phyloP scores from a whole-genome alignment of 2,797 vertebrate genomes.

The Florisuga fusca region DNA sequence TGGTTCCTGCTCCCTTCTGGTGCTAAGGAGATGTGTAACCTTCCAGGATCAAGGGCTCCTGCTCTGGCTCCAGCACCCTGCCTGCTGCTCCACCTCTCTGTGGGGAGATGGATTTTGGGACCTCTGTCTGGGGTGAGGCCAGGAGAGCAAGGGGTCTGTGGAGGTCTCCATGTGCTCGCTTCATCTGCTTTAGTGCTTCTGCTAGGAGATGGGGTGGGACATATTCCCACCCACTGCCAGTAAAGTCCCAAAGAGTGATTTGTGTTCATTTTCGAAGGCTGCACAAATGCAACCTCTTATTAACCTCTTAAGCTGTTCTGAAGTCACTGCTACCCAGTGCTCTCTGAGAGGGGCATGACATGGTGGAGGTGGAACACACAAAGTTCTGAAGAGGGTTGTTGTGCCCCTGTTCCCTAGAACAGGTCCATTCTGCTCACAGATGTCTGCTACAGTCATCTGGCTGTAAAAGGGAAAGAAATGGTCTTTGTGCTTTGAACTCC shows the following conservation, averaged over 20 bases:
- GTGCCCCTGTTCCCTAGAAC: not conserved
- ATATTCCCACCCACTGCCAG: fast-evolving
- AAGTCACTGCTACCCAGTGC: not conserved
- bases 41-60: constrained; percentile 15
- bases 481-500: not conserved
- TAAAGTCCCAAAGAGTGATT: not conserved
- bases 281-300: fast-evolving
- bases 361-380: fast-evolving
- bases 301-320: not conserved
- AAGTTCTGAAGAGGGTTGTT: not conserved
- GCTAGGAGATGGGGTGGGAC: not conserved
- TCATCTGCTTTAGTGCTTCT: not conserved
- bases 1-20: not conserved
- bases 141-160: not conserved
- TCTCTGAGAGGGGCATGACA: not conserved
- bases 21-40: constrained; percentile 53
- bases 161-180: fast-evolving
- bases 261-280: not conserved
- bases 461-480: fast-evolving
- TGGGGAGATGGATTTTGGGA: not conserved
- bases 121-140: not conserved
- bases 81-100: fast-evolving
- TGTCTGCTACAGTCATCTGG: not conserved
- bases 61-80: not conserved
- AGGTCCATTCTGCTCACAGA: too few species aligned